phyloP scores from a whole-genome alignment of 2,888 invertebrate species.

The Tetranychus piercei region DNA sequence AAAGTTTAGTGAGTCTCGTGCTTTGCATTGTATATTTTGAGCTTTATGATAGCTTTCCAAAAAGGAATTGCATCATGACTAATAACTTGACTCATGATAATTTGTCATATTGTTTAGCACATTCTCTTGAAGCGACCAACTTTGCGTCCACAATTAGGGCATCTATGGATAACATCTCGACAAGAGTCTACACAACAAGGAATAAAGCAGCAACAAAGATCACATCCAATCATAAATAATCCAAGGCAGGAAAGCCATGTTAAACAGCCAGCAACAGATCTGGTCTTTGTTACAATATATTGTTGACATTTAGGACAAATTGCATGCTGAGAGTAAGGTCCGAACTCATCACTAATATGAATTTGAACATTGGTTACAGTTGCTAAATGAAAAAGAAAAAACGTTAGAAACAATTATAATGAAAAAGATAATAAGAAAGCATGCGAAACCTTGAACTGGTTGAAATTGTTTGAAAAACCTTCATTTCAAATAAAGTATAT shows the following conservation, averaged over 20 bases:
- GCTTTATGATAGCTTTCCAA: too few relatives aligned
- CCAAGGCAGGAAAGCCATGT: conserved; percentile 7
- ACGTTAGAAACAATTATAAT: neutral
- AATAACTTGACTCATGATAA: too few relatives aligned
- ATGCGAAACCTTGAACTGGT: neutral
- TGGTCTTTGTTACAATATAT: neutral
- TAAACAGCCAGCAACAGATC: neutral
- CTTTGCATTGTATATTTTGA: too few relatives aligned
- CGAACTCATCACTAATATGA: neutral
- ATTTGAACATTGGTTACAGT: neutral
- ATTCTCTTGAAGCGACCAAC: neutral
- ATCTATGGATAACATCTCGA: neutral
- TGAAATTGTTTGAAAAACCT: neutral
- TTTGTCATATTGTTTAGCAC: neutral
- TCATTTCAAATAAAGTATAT: neutral
- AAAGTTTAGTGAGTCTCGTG: too few relatives aligned
- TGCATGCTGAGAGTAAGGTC: neutral
- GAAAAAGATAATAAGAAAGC: neutral
- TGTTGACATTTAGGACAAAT: neutral
- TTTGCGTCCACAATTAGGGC: neutral
- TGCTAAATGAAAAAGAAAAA: neutral
- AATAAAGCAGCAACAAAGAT: neutral
- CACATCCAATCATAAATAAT: neutral
- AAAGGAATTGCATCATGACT: too few relatives aligned
- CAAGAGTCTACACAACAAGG: neutral